Base-by-base conservation (phyloP, 2,888 invertebrate genomes). In the Tuberolachnus salignus region DNA sequence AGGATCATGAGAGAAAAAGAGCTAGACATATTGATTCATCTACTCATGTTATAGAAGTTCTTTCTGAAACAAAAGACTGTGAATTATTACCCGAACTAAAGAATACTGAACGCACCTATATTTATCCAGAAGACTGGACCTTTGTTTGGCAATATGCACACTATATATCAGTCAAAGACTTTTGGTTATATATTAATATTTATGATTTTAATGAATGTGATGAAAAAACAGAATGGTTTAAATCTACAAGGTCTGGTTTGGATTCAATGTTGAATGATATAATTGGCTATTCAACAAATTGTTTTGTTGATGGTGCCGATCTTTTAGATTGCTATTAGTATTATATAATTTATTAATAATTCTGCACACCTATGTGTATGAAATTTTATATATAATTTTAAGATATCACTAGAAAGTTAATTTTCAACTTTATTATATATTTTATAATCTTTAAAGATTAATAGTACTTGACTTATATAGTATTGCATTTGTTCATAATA, bases 181-280 rank as follows among this genome's bases (percentile, higher is more conserved):
- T 78, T 57, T 59, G 49, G 13, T 46, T 49, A 21, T 78, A 67
- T 16, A 67, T 49, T 19, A 21, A 10, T 49, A 21, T n/a, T 16
- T 78, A 78, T 26, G 44, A 78, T 78, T 78, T 78, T 59, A 23
- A 67, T 19, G 26, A 78, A 8, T 78, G 66, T 51, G 46, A 55
- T 21, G 19, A 49, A 49, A 78, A 34, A 49, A 59, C 55, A 16
- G 26, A 67, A 61, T 78, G 69, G 78, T 8, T 78, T 51, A 61
- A 59, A 21, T 67, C 26, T 42, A 78, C 69, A 2, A 59, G 78
- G n/a, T 67, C 57, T 34, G 78, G 78, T 9, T 78, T 78, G 13
- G 53, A 78, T 34, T 78, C 69, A 21, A 78, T 78, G 75, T 59
- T 78, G 16, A 49, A 67, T 55, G 75, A 78, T 34, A 67, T 78